These are phyloP conservation scores for Passer domesticus DNA, from an alignment of 2,113 vertebrate genomes.

Conservation along the genomic window DNA sequence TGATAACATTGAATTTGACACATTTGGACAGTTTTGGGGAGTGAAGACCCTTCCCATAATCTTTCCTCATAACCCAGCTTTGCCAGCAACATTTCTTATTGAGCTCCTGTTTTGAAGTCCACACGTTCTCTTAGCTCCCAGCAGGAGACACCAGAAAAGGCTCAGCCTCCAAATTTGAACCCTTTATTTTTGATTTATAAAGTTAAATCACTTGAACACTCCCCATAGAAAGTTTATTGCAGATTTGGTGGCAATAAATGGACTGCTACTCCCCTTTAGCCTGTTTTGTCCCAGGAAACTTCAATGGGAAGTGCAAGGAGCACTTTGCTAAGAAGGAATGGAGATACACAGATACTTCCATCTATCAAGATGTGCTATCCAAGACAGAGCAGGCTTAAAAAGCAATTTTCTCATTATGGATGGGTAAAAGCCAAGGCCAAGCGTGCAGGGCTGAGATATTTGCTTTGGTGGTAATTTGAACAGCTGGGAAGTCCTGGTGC, in stretches of 20 bases:
- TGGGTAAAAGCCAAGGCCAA: background rate
- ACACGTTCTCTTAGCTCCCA: background rate
- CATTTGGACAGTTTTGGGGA: background rate
- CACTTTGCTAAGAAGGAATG: background rate
- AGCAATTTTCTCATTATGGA: background rate
- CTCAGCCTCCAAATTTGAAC: background rate
- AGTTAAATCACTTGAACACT: background rate
- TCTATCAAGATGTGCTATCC: background rate
- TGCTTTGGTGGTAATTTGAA: background rate
- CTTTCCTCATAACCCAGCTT: background rate
- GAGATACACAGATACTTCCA: background rate
- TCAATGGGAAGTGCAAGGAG: background rate
- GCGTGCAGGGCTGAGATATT: background rate
- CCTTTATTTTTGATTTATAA: background rate
- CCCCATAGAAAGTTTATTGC: background rate
- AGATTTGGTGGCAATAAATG: background rate
- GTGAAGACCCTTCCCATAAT: background rate
- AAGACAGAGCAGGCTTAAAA: background rate
- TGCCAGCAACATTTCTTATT: background rate
- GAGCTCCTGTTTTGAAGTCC: background rate
- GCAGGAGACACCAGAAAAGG: background rate
- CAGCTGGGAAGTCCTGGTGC: background rate
- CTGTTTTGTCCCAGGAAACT: background rate
- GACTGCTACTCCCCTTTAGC: background rate
- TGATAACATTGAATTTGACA: background rate